Evolutionary conservation across 2,888 invertebrate species (phyloP), one percentile per base, ranked within the genome.

Genomic region (Cylloceria caligata): DNA sequence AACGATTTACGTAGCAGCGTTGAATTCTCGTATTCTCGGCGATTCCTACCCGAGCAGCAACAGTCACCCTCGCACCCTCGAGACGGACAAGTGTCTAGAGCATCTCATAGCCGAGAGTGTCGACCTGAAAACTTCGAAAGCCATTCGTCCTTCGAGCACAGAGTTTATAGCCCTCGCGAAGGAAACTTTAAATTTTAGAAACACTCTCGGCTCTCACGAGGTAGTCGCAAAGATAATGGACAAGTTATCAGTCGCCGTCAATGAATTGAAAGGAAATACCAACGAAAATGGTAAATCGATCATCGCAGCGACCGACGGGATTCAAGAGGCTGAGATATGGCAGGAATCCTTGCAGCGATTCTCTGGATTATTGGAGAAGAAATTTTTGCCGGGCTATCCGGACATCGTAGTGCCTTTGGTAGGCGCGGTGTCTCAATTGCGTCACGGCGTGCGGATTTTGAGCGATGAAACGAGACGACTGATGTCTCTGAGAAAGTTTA

Each of bases 321-420:
- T 94, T 0, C 93, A 93, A 86, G 93, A 94, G 87, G 93, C 93
- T 0, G 86, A 93, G 1, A 94, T 93, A 0, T 94, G 95, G 94
- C 90, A 94, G 34, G 92, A 93, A 82, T 95, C 95, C 0, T 91
- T 94, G 6, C 93, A 94, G 73, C 93, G 93, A 42, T 95, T 96
- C 88, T 93, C 94, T 52, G 93, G 93, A 65, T 94, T 94, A 88
- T 89, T 96, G 30, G 93, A 95, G 27, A 91, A 88, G 2, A 92
- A 91, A 0, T 96, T 95, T 89, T 93, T 94, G 0, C 93, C 94
- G 2, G 95, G 95, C n/a, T 98, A 97, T 89, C 96, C 96, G 0
- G 98, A 98, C 90, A 93, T 98, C 69, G 94, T 96, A 0, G 94
- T 95, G 80, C 97, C 97, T 0, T 93, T 98, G 19, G 93, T 96